Evolutionary conservation across 37 sponge, comb jelly and placozoan genomes (phyloP), one percentile per base, ranked within the genome.

Genomic region (Aplysina aerophoba): DNA sequence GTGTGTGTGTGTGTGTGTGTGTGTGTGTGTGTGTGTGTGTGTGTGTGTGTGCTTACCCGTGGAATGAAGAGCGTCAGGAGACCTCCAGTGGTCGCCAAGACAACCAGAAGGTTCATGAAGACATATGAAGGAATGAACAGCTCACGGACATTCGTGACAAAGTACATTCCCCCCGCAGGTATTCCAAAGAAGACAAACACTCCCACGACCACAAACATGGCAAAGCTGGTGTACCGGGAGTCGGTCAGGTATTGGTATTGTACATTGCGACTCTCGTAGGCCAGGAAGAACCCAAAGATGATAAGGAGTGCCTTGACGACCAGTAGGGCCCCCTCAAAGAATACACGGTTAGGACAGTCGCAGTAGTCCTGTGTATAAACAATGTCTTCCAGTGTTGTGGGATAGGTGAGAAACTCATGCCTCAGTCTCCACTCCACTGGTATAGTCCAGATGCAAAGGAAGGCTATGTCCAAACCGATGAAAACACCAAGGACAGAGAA

Each of bases 261-360:
- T 85, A 93, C 94, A 60, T 93, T 93, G 31, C 94, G 82, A 44
- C 94, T 93, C 88, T 93, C 94, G 39, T 93, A 93, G 74, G 94
- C 94, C 56, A 93, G 81, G 73, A 93, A 93, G 36, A 93, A 86
- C 0, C 94, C 91, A 85, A 93, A 93, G 37, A 93, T 65, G 11
- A 93, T 85, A 39, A 87, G 62, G 17, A 93, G 83, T 15, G 87
- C 91, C 59, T 93, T 93, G 86, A 85, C 90, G 1, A 88, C 94
- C 30, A 80, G 87, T 31, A 93, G 85, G n/a, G 86, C 88, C 54
- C 94, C 94, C 63, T 87, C 85, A 44, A 87, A 83, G 72, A 90
- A 93, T 28, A 24, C 37, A 38, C 14, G 58, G 21, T 12, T 36
- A 1, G 36, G 44, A 63, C 44, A 66, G 53, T 13, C n/a, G 28